phyloP scores from a whole-genome alignment of 2,797 vertebrate genomes.

The Enteromius trimaculatus region DNA sequence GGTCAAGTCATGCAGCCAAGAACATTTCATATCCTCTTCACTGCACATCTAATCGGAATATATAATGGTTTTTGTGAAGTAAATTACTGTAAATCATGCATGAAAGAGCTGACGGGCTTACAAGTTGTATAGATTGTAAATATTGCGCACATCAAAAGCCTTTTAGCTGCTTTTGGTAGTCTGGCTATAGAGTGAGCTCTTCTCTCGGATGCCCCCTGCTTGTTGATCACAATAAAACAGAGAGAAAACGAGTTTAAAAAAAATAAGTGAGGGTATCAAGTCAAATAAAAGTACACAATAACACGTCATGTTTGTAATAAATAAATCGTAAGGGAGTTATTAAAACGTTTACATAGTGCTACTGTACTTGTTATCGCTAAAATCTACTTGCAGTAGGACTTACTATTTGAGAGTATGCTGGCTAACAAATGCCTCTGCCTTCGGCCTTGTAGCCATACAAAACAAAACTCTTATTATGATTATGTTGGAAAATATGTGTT shows the following conservation, averaged over 20 bases:
- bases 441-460: not conserved
- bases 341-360: not conserved
- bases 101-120: slow-evolving; percentile 4
- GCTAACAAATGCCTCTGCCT: not conserved
- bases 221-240: slow-evolving; percentile 44
- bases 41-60: slow-evolving; percentile 18
- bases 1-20: slow-evolving; percentile 13
- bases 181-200: not conserved
- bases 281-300: not conserved
- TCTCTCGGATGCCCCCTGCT: slow-evolving; percentile 61
- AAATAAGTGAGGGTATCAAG: not conserved
- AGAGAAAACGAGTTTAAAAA: not conserved
- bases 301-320: not conserved
- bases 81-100: not conserved
- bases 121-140: slow-evolving; percentile 7
- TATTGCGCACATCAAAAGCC: not conserved
- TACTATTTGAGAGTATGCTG: not conserved
- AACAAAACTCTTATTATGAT: not conserved
- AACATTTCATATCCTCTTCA: slow-evolving; percentile 23
- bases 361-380: not conserved
- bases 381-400: too few species aligned
- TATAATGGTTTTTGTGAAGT: not conserved
- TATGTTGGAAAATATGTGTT: not conserved
- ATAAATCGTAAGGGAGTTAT: not conserved
- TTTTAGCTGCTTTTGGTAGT: not conserved